phyloP scores from a whole-genome alignment of 2,888 invertebrate species.

The Crocallis elinguaria region DNA sequence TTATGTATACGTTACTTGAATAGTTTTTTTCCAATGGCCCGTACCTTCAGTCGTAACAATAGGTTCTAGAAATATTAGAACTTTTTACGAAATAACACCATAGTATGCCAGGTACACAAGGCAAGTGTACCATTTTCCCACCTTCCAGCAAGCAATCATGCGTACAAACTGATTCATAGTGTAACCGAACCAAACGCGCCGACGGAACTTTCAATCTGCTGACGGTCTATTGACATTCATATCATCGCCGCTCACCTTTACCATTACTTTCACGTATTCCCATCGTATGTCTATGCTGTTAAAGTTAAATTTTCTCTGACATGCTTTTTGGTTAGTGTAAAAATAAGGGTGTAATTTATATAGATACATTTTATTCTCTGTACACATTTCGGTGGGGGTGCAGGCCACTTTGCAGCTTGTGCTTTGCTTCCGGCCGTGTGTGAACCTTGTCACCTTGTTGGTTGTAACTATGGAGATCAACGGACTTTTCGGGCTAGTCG shows the following conservation, averaged over 20 bases:
- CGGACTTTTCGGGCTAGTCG: slow-evolving; percentile 42
- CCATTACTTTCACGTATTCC: background rate
- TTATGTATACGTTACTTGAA: too few species aligned
- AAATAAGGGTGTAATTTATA: slow-evolving; percentile 15
- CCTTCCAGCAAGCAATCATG: slow-evolving; percentile 54
- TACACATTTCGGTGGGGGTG: slow-evolving; percentile 43
- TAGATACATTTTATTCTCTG: slow-evolving; percentile 37
- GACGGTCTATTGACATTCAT: slow-evolving; percentile 57
- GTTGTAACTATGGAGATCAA: slow-evolving; percentile 68
- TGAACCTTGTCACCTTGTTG: slow-evolving; percentile 72
- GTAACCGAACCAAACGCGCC: slow-evolving; percentile 57
- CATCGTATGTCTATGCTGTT: slow-evolving; percentile 13
- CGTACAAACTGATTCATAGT: slow-evolving; percentile 43
- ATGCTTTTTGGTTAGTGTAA: background rate
- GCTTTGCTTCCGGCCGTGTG: slow-evolving; percentile 71
- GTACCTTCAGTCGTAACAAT: too few species aligned
- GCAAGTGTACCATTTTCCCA: slow-evolving; percentile 30
- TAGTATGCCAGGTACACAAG: background rate
- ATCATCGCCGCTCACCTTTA: slow-evolving; percentile 24
- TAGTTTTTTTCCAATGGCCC: too few species aligned
- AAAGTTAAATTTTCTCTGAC: slow-evolving; percentile 24
- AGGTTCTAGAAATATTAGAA: background rate
- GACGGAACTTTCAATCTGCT: slow-evolving; percentile 65
- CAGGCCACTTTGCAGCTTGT: slow-evolving; percentile 74
- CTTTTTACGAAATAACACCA: background rate